Conservation (phyloP, 2,888 invertebrate species). For the Oscheius sp. region DNA sequence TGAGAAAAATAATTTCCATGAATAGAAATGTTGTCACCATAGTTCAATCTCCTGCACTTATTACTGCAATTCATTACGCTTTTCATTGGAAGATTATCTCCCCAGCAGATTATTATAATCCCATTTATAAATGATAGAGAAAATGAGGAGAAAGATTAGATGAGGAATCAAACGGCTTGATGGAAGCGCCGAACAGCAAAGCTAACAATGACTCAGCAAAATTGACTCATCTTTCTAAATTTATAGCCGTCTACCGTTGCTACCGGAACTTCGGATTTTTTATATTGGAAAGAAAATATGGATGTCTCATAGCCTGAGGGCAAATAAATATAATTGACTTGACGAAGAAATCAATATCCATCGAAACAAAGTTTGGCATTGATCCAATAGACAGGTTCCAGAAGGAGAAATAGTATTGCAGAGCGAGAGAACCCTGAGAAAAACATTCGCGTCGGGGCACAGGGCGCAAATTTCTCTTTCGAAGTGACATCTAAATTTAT, state of each 20-base stretch:
- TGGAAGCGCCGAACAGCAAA: not conserved
- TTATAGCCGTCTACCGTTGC: too few species aligned
- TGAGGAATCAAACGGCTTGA: not conserved
- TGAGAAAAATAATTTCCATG: too few species aligned
- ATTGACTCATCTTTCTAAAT: not conserved
- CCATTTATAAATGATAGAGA: not conserved
- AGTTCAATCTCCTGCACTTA: too few species aligned
- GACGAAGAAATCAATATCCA: not conserved
- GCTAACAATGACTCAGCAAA: conserved; percentile 27
- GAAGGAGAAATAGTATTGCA: not conserved
- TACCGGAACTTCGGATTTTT: not conserved
- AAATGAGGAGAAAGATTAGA: conserved; percentile 5
- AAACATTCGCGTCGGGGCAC: conserved; percentile 16
- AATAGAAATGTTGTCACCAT: too few species aligned
- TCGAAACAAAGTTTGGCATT: conserved; percentile 21
- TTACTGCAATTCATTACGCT: too few species aligned
- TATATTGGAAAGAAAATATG: not conserved
- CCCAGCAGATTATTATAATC: too few species aligned
- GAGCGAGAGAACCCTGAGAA: conserved; percentile 1
- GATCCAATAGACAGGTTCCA: conserved; percentile 25
- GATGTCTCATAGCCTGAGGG: not conserved
- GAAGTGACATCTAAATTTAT: not conserved
- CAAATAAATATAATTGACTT: too few species aligned
- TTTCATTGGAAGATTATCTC: too few species aligned
- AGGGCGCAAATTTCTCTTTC: not conserved